Percentiles rank a stretch among this genome's conserved stretches.
phyloP scores from a whole-genome alignment of 2,888 invertebrate species.

The Hydraecia micacea region DNA sequence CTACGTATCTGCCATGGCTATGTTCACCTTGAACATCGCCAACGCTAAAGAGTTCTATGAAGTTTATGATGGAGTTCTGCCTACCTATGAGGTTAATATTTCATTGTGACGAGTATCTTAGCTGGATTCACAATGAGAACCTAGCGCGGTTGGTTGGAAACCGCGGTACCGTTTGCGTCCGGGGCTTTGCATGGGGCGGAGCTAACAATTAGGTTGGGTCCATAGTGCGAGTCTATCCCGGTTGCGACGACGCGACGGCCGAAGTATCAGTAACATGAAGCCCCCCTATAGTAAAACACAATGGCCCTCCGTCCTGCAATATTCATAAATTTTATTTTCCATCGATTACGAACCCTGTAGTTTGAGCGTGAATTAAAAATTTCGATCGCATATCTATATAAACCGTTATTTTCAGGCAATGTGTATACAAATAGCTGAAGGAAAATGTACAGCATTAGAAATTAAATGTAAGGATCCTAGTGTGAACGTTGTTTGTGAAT shows the following conservation, averaged over 20 bases:
- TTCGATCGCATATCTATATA: not conserved
- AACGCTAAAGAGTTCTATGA: conserved; percentile 97
- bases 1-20: conserved; percentile 94
- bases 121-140: not conserved
- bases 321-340: not conserved
- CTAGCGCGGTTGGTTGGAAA: not conserved
- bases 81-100: conserved; percentile 91
- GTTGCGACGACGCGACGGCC: not conserved
- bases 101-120: not conserved
- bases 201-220: not conserved
- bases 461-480: conserved; percentile 90
- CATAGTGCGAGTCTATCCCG: not conserved
- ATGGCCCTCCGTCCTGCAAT: not conserved
- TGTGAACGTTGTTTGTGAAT: conserved; percentile 91
- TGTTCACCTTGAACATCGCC: conserved; percentile 93
- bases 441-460: conserved; percentile 96
- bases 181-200: not conserved
- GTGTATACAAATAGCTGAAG: conserved; percentile 95
- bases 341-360: not conserved
- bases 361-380: not conserved
- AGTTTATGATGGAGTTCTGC: conserved; percentile 96
- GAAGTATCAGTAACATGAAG: not conserved
- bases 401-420: conserved; percentile 91
- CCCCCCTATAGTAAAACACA: not conserved
- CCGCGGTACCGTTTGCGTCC: not conserved